Evolutionary conservation across 2,888 invertebrate genomes (phyloP), one percentile per base, ranked within the genome.

Genomic region (Gortyna flavago): DNA sequence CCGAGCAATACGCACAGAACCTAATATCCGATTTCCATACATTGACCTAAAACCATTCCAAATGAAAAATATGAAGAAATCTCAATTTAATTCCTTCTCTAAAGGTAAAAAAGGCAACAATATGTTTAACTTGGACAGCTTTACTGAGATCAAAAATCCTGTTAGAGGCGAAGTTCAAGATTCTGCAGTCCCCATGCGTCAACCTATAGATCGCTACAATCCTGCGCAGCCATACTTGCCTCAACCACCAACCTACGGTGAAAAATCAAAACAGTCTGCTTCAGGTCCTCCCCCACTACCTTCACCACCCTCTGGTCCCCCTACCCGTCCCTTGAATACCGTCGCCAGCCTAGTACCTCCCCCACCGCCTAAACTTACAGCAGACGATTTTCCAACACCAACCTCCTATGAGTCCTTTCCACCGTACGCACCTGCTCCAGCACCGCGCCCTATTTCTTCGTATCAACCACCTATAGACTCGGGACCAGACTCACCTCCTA

Each of bases 151-250:
- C 0, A 88, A 87, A 77, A 87, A 88, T 83, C 96, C 96, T 3
- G 93, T 95, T 5, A 90, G 96, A 85, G 97, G 97, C 9, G 97
- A 97, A 89, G 95, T 94, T 57, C 95, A 96, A 87, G 96, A 96
- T 75, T 85, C 93, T 3, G 89, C 73, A 4, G 89, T 87, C 9
- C 83, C 90, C 32, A 84, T 89, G 84, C 90, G 90, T 61, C 92
- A 93, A 72, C 92, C 92, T 9, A 90, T 96, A 72, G 97, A 97
- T 80, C 93, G 97, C 32, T 97, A 96, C 84, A 97, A 97, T 88
- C 96, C 97, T n/a, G 96, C 96, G 7, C 96, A 96, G 84, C 96
- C 97, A 2, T 96, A 96, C 88, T 91, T 97, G 78, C 96, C 96
- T 1, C 92, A 92, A 38, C 66, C 71, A 62, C 89, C 90, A n/a